Percentiles rank a stretch among this genome's conserved stretches.
These are phyloP conservation scores for Erpobdella octoculata DNA, from an alignment of 2,888 invertebrate species.

Conservation along the genomic window DNA sequence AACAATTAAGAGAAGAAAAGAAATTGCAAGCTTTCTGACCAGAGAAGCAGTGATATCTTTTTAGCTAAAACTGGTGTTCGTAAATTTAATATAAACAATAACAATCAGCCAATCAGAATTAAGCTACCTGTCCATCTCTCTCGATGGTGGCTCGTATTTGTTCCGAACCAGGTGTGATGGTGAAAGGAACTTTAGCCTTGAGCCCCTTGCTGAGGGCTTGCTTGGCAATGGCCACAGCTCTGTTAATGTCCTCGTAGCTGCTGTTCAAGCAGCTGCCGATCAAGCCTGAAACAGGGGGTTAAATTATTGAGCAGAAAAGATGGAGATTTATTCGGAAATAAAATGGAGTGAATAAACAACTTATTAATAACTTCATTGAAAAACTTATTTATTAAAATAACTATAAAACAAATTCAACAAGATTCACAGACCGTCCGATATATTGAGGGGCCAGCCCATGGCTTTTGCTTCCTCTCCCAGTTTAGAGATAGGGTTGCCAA, in stretches of 20 bases:
- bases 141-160: slow-evolving; percentile 97
- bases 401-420: no score
- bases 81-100: no score
- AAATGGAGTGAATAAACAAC: no score
- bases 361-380: no score
- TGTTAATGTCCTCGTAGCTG: slow-evolving; percentile 97
- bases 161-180: slow-evolving; percentile 96
- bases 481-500: slow-evolving; percentile 88
- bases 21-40: no score
- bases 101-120: neutral
- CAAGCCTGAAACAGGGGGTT: slow-evolving; percentile 59
- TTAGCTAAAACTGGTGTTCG: no score
- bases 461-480: slow-evolving; percentile 79
- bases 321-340: neutral
- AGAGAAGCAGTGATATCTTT: neutral
- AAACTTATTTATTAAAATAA: no score
- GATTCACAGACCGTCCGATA: slow-evolving; percentile 60
- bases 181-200: slow-evolving; percentile 88
- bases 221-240: slow-evolving; percentile 88
- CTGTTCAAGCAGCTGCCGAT: slow-evolving; percentile 99
- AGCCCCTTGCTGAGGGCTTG: slow-evolving; percentile 82
- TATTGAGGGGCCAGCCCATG: slow-evolving; percentile 86
- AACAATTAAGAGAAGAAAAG: no score
- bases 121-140: slow-evolving; percentile 67
- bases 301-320: neutral